Percentiles rank a stretch among this genome's conserved stretches.
Evolutionary conservation across 1,140 invertebrate species (phyloP).

Genomic region (Listronotus bonariensis): DNA sequence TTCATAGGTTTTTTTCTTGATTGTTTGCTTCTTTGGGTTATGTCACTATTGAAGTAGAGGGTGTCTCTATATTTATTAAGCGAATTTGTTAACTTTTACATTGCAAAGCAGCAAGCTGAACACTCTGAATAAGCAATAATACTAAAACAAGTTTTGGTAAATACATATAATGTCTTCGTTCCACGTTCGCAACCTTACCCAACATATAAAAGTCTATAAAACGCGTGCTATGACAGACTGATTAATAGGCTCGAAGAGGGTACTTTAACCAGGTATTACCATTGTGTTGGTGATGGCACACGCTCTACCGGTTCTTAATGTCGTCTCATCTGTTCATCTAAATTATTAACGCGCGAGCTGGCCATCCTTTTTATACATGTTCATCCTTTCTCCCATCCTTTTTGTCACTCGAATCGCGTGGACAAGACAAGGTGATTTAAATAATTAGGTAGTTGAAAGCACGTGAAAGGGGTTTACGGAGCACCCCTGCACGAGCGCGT

Average conservation of each 20-base stretch:
- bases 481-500: conserved; percentile 2
- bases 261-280: conserved; percentile 23
- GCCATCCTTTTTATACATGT: conserved; percentile 8
- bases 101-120: too few species aligned
- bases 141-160: neutral
- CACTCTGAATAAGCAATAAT: too few species aligned
- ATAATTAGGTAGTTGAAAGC: conserved; percentile 22
- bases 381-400: conserved; percentile 2
- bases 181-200: conserved; percentile 1
- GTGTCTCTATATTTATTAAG: too few species aligned
- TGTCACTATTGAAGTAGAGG: too few species aligned
- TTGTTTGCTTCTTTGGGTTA: too few species aligned
- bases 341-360: conserved; percentile 29
- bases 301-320: conserved; percentile 32
- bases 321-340: conserved; percentile 29
- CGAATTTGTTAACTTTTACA: too few species aligned
- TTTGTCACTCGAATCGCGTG: conserved; percentile 14
- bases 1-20: too few species aligned
- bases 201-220: conserved; percentile 6
- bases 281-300: conserved; percentile 16
- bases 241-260: conserved; percentile 19
- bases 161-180: neutral
- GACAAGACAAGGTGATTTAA: conserved; percentile 33
- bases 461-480: conserved; percentile 6
- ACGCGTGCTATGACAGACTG: conserved; percentile 16